These are phyloP conservation scores for Nyctibius grandis DNA, from an alignment of 2,797 vertebrate species.

Conservation along the genomic window DNA sequence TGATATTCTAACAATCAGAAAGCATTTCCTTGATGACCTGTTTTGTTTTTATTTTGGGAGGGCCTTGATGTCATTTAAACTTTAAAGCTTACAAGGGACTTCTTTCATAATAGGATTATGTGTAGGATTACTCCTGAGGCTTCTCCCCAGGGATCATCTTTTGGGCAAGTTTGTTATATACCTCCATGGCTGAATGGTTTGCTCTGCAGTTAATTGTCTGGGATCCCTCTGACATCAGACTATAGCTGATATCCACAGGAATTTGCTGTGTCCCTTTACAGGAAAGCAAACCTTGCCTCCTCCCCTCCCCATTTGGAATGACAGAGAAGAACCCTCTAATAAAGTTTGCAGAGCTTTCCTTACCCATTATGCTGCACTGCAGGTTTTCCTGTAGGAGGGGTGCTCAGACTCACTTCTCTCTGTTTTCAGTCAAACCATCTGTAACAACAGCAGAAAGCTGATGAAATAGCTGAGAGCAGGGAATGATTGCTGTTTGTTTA, in stretches of 20 bases:
- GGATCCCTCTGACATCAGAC: background rate
- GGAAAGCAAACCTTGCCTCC: background rate
- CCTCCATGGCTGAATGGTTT: background rate
- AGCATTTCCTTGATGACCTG: background rate
- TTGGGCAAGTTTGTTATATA: background rate
- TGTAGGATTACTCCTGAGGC: background rate
- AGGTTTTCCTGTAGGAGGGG: background rate
- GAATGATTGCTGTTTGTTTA: constrained; percentile 39
- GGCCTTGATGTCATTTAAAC: background rate
- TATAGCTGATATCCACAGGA: background rate
- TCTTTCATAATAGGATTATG: background rate
- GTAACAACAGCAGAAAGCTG: constrained; percentile 37
- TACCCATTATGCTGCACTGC: background rate
- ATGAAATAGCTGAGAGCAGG: constrained; percentile 1
- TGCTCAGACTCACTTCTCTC: background rate
- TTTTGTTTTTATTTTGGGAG: background rate
- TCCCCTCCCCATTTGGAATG: background rate
- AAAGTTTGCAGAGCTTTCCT: background rate
- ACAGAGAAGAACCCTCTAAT: background rate
- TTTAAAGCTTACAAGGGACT: background rate
- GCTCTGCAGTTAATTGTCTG: background rate
- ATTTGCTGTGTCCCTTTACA: background rate
- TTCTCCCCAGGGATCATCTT: background rate
- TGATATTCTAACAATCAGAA: background rate
- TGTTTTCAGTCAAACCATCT: constrained; percentile 21